Evolutionary conservation across 2,888 invertebrate genomes (phyloP), one percentile per base, ranked within the genome.

Genomic region (Nymphalis c-album): DNA sequence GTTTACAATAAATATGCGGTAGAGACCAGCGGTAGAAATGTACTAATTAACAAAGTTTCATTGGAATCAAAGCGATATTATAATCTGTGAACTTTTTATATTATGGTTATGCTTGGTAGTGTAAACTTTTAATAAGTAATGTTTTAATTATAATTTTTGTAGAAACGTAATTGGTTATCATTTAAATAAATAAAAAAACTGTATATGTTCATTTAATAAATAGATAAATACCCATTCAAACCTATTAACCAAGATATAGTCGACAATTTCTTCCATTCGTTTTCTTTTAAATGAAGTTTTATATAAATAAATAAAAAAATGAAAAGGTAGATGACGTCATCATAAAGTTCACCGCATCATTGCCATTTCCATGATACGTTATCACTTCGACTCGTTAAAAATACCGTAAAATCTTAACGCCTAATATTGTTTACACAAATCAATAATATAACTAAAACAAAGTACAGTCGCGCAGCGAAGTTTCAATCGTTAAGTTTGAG

Each of bases 1-100:
- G 63, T 64, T 71, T 63, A 65, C 65, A 65, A 65, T 59, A 67
- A 64, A 65, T 63, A 57, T 66, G 68, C 45, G 66, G 51, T 66
- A 59, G 53, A 59, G 47, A 50, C 61, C 46, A 45, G 26, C 31
- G n/a, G n/a, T n/a, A n/a, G n/a, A n/a, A n/a, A 50, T 40, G 61
- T 50, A 50, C 57, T 48, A 22, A 18, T 46, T 61, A 58, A 69
- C 65, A 35, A 65, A 40, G 60, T 8, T 40, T 69, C 55, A 53
- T 53, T n/a, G 66, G 58, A 53, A 63, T 48, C 55, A 69, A 65
- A 59, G 59, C 48, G 46, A 26, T n/a, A 45, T 55, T 31, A 51
- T 35, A 55, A 63, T 63, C 60, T 47, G 16, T 22, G 26, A 66
- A 47, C 10, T 2, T 40, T 31, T 13, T 4, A 13, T 40, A n/a